phyloP scores from a whole-genome alignment of 2,888 invertebrate species.

The Andrena hattorfiana region DNA sequence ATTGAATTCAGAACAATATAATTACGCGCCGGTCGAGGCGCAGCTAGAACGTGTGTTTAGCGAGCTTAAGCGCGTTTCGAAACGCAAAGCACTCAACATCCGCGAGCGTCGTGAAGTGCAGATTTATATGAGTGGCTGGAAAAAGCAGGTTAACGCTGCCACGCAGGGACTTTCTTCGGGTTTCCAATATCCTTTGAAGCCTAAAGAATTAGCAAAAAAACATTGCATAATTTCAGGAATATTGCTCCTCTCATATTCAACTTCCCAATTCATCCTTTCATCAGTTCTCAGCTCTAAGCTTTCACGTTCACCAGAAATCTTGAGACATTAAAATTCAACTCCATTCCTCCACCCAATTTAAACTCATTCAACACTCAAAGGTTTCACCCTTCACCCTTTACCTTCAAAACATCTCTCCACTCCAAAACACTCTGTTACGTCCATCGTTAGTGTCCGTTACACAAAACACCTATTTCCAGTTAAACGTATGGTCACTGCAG shows the following conservation, averaged over 20 bases:
- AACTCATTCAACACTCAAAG: too few relatives aligned
- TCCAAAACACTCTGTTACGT: not conserved
- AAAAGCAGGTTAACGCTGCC: conserved; percentile 34
- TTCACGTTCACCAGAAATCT: not conserved
- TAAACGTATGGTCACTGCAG: conserved; percentile 8
- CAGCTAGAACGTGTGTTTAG: conserved; percentile 44
- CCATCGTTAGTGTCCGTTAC: not conserved
- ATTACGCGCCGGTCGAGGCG: conserved; percentile 42
- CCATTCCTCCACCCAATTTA: not conserved
- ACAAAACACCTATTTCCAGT: not conserved
- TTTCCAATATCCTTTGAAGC: too few relatives aligned
- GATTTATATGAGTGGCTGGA: conserved; percentile 49
- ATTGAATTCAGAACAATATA: conserved; percentile 67
- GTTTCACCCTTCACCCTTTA: not conserved
- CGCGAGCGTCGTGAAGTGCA: conserved; percentile 25
- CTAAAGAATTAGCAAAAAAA: too few relatives aligned
- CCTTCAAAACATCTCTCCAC: not conserved
- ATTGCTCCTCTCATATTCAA: too few relatives aligned
- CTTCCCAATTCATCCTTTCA: too few relatives aligned
- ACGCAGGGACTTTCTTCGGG: not conserved
- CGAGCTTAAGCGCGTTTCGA: conserved; percentile 51
- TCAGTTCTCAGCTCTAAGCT: too few relatives aligned
- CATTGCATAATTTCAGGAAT: too few relatives aligned
- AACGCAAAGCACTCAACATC: conserved; percentile 18
- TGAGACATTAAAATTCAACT: not conserved